Evolutionary conservation across 2,113 vertebrate species (phyloP).

Genomic region (Sciurus niger): DNA sequence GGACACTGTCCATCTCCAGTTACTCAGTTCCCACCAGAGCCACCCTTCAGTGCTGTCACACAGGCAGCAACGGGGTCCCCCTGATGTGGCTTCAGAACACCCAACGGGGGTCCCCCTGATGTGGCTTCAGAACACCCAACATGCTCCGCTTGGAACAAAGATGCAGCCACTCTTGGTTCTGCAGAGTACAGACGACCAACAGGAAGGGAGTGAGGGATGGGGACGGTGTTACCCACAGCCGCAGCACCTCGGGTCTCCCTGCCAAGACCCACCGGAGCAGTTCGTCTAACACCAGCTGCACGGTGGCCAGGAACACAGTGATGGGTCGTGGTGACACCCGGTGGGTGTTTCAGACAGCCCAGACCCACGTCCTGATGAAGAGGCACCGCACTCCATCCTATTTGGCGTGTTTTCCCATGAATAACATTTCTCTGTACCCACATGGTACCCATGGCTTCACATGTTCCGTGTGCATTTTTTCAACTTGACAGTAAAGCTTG

Average conservation of each 20-base stretch:
- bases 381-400: not conserved
- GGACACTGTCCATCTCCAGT: fast-evolving
- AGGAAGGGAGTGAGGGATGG: not conserved
- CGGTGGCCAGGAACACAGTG: fast-evolving
- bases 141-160: conserved; percentile 9
- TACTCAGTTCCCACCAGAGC: not conserved
- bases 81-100: not conserved
- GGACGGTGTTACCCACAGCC: not conserved
- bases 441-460: not conserved
- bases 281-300: not conserved
- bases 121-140: not conserved
- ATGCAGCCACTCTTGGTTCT: not conserved
- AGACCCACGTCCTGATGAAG: not conserved
- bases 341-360: not conserved
- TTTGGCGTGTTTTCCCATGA: not conserved
- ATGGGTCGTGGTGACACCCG: fast-evolving
- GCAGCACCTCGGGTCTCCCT: not conserved
- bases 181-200: not conserved
- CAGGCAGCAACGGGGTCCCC: not conserved
- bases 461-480: not conserved
- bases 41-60: not conserved
- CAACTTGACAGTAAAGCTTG: not conserved
- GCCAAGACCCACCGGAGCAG: not conserved
- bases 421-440: not conserved
- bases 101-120: no score